Evolutionary conservation across 2,888 invertebrate species (phyloP), one percentile per base, ranked within the genome.

Genomic region (Eulithis prunata): DNA sequence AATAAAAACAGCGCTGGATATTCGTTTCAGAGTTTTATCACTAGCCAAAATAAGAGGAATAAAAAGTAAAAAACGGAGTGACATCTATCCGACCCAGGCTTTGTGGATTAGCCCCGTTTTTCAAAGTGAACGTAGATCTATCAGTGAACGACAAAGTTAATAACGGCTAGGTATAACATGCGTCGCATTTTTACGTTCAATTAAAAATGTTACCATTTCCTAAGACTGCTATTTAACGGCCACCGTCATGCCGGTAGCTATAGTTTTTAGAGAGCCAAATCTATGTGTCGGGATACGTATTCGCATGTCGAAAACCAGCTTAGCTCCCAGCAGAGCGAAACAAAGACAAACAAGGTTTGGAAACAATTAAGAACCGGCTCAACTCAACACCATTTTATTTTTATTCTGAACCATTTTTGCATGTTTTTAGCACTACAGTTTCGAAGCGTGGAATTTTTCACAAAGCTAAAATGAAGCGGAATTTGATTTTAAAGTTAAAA

Each of bases 311-410:
- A 54, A 46, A 60, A 28, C 53, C 43, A 43, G 43, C 56, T 54
- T 57, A 57, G 57, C 61, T 63, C 45, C 51, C n/a, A 61, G 57
- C 47, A 53, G 32, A 28, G 57, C n/a, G 47, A 59, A 57, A 45
- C 64, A 64, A 57, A 68, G 67, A 11, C 43, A 49, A 61, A 64
- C 60, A 56, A 56, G n/a, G 64, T 51, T 64, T 59, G 59, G 49
- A 64, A 59, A 56, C 59, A 60, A 59, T 64, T 60, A 56, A 51
- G 45, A 54, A 47, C 51, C 51, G 32, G 55, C 49, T 55, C n/a
- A 53, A 46, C 38, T 51, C 45, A 36, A 43, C 55, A n/a, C 43
- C 56, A 45, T 64, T 49, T 59, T 63, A 54, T 66, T 59, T 62
- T 56, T 63, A 53, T 46, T 41, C 21, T 36, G 36, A 36, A 64